Evolutionary conservation across 2,113 vertebrate species (phyloP), one percentile per base, ranked within the genome.

Genomic region (Cavia porcellus): DNA sequence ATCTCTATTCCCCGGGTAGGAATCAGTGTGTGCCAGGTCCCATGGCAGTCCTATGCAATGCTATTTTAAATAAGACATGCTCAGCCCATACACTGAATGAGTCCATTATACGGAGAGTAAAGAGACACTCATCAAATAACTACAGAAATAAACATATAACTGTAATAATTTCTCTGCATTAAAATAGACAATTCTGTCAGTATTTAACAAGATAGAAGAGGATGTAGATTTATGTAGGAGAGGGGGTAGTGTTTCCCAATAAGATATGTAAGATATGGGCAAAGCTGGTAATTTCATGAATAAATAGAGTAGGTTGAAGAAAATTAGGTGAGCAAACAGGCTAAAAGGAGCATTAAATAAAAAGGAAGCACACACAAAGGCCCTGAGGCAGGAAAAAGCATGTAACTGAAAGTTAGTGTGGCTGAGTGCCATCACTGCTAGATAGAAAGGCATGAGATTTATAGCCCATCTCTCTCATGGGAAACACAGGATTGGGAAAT

Each of bases 201-300:
- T 35, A 15, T 19, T 80, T 8, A 20, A 12, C 1, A 3, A 89
- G 79, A 35, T 1, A 3, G 0, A 25, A n/a, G 30, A 52, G 13
- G 22, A 61, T 3, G n/a, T 1, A 17, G 5, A 42, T 14, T 35
- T 14, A 15, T 35, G 0, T 0, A 15, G 50, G 45, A 70, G 42
- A 11, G 19, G 17, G 2, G 7, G 7, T 0, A 3, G 28, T 83
- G 10, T 13, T 88, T 68, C 52, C 42, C 32, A 32, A 2, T 2
- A 77, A 93, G 66, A 2, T 22, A 13, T 1, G 2, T 30, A 10
- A 30, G 52, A 5, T 38, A 30, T 8, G 17, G 75, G 12, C 52
- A 68, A 20, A 77, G 52, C 17, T 80, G 22, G 30, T 35, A 61
- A 79, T 45, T 2, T 59, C 57, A 59, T 12, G 3, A 9, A 85